phyloP scores from a whole-genome alignment of 2,113 vertebrate species.

The Nannobrachium achirus region DNA sequence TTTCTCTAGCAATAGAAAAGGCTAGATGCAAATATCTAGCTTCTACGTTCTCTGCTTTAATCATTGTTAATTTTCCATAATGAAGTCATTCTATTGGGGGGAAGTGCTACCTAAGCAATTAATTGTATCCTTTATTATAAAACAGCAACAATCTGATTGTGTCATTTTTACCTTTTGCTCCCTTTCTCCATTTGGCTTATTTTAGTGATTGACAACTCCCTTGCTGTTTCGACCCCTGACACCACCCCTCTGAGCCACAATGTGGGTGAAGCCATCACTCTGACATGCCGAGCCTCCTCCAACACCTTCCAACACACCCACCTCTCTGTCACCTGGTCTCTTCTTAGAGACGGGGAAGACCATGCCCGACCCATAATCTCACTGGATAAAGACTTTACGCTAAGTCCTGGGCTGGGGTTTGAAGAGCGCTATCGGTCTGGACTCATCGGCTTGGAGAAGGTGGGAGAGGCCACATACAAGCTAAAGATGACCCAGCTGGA shows the following conservation, averaged over 20 bases:
- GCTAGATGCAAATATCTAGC: too few species aligned
- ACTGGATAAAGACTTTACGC: constrained; percentile 83
- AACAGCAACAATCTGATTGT: not conserved
- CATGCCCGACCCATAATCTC: constrained; percentile 72
- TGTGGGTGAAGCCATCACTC: constrained; percentile 79
- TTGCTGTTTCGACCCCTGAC: constrained; percentile 72
- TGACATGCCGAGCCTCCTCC: constrained; percentile 84
- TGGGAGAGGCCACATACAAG: constrained; percentile 77
- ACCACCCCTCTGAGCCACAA: constrained; percentile 50
- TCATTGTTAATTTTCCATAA: too few species aligned
- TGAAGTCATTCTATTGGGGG: too few species aligned
- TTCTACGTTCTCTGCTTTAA: not conserved
- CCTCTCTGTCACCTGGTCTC: constrained; percentile 87
- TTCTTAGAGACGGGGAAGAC: constrained; percentile 44
- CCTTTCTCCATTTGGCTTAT: constrained; percentile 16
- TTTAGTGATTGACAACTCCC: constrained; percentile 88
- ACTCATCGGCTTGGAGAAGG: constrained; percentile 79
- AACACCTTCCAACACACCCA: constrained; percentile 90
- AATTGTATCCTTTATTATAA: not conserved
- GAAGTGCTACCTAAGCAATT: not conserved
- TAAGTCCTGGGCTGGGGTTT: constrained; percentile 81
- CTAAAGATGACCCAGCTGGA: constrained; percentile 72
- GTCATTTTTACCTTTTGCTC: not conserved
- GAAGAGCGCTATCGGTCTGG: constrained; percentile 73
- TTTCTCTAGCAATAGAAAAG: too few species aligned